phyloP scores from a whole-genome alignment of 2,113 vertebrate genomes.

The Ailuropoda melanoleuca region DNA sequence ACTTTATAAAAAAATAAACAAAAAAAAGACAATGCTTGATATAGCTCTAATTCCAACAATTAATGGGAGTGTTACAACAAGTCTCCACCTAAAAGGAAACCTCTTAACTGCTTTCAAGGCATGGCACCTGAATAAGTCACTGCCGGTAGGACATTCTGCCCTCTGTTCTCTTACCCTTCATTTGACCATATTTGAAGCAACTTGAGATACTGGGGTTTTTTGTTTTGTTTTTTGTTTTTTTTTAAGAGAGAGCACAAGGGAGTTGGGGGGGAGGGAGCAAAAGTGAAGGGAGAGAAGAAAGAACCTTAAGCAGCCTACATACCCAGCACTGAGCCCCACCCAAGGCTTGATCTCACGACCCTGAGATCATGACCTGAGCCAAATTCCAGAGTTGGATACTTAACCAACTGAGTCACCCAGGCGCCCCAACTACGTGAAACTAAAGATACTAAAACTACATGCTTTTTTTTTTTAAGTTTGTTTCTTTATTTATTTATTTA shows the following conservation, averaged over 20 bases:
- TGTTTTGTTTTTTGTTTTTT: not conserved
- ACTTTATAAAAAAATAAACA: not conserved
- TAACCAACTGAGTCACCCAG: too few species aligned
- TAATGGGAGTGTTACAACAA: not conserved
- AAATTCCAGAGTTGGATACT: too few species aligned
- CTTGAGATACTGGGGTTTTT: not conserved
- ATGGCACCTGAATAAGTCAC: not conserved
- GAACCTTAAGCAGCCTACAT: too few species aligned
- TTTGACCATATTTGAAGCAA: conserved; percentile 24
- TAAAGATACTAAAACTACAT: not conserved
- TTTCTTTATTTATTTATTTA: not conserved
- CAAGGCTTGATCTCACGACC: too few species aligned
- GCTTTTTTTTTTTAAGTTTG: not conserved
- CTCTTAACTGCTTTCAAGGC: not conserved
- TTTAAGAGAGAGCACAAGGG: too few species aligned
- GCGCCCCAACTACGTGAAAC: too few species aligned
- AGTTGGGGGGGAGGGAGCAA: too few species aligned
- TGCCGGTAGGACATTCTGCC: not conserved
- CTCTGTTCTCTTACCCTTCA: not conserved
- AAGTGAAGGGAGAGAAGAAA: too few species aligned
- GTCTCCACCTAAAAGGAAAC: not conserved
- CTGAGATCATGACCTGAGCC: too few species aligned
- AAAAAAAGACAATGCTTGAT: not conserved
- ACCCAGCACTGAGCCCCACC: too few species aligned
- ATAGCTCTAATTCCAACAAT: not conserved